Percentiles rank a stretch among this genome's conserved stretches.
Conservation (phyloP, 2,113 vertebrate species). For the Telmatochromis sp. region DNA sequence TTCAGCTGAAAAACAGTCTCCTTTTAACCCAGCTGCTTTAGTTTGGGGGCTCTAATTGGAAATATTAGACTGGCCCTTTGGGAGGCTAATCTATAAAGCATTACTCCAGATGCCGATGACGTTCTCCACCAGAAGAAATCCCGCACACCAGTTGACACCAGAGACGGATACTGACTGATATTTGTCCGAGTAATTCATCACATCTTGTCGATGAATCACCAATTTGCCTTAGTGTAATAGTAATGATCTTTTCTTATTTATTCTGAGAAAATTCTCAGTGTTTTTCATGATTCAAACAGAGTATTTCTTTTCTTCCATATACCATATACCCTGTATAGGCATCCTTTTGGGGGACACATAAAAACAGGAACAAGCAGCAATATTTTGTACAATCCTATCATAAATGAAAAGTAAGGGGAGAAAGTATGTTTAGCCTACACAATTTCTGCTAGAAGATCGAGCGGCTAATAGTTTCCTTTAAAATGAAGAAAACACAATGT, state of each 20-base stretch:
- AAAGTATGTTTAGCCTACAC: not conserved
- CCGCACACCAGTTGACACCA: not conserved
- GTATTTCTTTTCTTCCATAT: not conserved
- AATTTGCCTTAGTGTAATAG: not conserved
- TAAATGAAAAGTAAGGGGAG: accelerated
- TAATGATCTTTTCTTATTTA: not conserved
- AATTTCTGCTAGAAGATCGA: not conserved
- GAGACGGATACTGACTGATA: not conserved
- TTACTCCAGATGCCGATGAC: not conserved
- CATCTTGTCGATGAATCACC: not conserved
- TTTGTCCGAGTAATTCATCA: not conserved
- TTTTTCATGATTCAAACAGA: not conserved
- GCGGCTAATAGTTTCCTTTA: not conserved
- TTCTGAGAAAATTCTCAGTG: not conserved
- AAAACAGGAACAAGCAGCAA: not conserved
- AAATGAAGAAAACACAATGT: not conserved
- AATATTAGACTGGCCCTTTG: not conserved
- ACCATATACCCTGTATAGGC: not conserved
- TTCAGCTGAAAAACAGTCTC: not conserved
- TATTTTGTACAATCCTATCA: not conserved
- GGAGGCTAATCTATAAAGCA: slow-evolving; percentile 29
- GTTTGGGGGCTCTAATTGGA: not conserved
- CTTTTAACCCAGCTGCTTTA: not conserved
- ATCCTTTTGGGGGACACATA: not conserved
- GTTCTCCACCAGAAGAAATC: not conserved